These are phyloP conservation scores for Hyperoplus immaculatus DNA, from an alignment of 2,797 vertebrate genomes.

Conservation along the genomic window DNA sequence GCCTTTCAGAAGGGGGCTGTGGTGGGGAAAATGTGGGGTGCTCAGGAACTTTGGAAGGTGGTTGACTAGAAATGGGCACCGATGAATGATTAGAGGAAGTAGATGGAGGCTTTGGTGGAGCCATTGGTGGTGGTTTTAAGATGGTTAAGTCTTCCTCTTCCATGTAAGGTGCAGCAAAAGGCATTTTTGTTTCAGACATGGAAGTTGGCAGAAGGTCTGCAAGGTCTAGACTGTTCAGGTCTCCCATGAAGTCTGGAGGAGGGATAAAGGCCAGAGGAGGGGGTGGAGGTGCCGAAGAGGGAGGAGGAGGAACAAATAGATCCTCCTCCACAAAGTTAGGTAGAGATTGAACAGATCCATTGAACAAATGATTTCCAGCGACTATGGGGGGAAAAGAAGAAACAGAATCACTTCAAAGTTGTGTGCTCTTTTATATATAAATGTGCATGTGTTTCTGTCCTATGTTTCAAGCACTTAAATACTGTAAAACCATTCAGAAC, in stretches of 20 bases:
- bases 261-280: conserved; percentile 74
- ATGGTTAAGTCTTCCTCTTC: conserved; percentile 58
- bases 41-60: conserved; percentile 50
- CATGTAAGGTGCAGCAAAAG: conserved; percentile 33
- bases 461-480: not conserved
- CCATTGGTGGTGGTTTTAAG: conserved; percentile 79
- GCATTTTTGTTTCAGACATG: conserved; percentile 68
- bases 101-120: conserved; percentile 83
- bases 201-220: conserved; percentile 62
- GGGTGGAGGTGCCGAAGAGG: conserved; percentile 80
- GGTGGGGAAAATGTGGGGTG: conserved; percentile 80
- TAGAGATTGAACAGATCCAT: conserved; percentile 69
- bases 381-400: conserved; percentile 60
- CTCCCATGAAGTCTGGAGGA: conserved; percentile 72
- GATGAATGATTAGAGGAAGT: conserved; percentile 57
- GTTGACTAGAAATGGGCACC: conserved; percentile 42
- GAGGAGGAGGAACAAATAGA: conserved; percentile 83
- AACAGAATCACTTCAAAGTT: conserved; percentile 14
- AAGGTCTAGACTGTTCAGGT: conserved; percentile 57
- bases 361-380: conserved; percentile 52
- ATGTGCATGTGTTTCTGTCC: not conserved
- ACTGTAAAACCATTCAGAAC: not conserved
- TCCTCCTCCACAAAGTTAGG: conserved; percentile 67
- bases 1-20: conserved; percentile 71
- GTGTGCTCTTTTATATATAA: not conserved